These are phyloP conservation scores for Gymnobelideus leadbeateri DNA, from an alignment of 2,113 vertebrate species.

Conservation along the genomic window DNA sequence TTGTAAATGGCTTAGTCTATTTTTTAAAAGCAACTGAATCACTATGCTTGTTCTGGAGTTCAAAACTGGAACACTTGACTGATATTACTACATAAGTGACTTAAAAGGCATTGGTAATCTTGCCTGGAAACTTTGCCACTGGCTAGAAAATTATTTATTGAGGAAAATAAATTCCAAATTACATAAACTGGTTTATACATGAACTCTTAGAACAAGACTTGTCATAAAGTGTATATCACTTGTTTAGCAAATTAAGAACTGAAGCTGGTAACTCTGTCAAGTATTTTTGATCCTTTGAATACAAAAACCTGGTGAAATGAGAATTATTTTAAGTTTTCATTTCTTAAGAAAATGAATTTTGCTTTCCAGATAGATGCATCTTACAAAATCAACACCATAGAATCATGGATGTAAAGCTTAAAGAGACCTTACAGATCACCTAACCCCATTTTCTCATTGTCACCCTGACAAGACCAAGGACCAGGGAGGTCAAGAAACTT, in stretches of 20 bases:
- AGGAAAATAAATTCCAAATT: not conserved
- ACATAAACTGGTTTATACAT: not conserved
- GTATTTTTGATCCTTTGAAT: not conserved
- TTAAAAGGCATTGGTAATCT: not conserved
- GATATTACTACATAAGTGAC: not conserved
- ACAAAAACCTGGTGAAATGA: not conserved
- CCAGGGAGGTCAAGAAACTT: not conserved
- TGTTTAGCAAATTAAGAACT: not conserved
- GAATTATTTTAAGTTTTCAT: not conserved
- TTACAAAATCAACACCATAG: not conserved
- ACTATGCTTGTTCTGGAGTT: not conserved
- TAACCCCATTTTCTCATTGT: not conserved
- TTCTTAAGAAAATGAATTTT: not conserved
- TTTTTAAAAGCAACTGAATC: not conserved
- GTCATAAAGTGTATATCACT: not conserved
- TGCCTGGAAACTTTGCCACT: not conserved
- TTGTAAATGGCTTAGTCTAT: not conserved
- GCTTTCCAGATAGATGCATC: not conserved
- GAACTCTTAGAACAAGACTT: not conserved
- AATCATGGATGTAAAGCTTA: not conserved
- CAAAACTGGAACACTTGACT: not conserved
- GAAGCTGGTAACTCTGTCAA: not conserved
- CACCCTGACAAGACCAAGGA: not conserved
- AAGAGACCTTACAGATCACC: not conserved
- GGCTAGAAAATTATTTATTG: not conserved